Evolutionary conservation across 2,888 invertebrate species (phyloP).

Genomic region (Taphrorychus bicolor): DNA sequence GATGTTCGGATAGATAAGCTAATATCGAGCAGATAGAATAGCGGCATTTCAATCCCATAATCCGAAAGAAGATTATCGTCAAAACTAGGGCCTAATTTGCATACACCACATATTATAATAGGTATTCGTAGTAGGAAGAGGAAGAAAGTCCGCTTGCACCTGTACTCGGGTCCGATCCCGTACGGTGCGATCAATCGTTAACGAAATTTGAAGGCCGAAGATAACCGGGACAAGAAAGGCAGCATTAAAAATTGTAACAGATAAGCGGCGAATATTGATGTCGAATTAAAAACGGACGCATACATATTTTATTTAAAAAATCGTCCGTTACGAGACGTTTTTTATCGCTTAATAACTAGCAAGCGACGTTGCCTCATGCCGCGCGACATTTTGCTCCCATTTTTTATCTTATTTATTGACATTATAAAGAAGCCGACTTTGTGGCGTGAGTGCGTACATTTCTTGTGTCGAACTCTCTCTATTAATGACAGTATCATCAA

Average conservation of each 20-base stretch:
- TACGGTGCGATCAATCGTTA: constrained; percentile 9
- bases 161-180: background rate
- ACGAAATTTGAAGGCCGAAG: constrained; percentile 15
- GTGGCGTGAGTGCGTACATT: constrained; percentile 36
- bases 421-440: constrained; percentile 40
- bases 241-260: constrained; percentile 14
- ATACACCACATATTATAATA: too few species aligned
- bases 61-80: background rate
- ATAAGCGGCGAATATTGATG: constrained; percentile 27
- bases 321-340: constrained; percentile 35
- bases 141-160: background rate
- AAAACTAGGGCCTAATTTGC: background rate
- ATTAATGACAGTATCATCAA: too few species aligned
- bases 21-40: background rate
- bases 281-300: constrained; percentile 22
- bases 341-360: constrained; percentile 39
- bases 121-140: too few species aligned
- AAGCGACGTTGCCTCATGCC: constrained; percentile 38
- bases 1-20: background rate
- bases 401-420: constrained; percentile 42
- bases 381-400: constrained; percentile 41
- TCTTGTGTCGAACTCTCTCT: constrained; percentile 23
- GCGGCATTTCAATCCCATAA: too few species aligned
- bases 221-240: constrained; percentile 18
- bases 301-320: constrained; percentile 32